These are phyloP conservation scores for Anastrepha obliqua DNA, from an alignment of 1,140 invertebrate species.

Conservation along the genomic window DNA sequence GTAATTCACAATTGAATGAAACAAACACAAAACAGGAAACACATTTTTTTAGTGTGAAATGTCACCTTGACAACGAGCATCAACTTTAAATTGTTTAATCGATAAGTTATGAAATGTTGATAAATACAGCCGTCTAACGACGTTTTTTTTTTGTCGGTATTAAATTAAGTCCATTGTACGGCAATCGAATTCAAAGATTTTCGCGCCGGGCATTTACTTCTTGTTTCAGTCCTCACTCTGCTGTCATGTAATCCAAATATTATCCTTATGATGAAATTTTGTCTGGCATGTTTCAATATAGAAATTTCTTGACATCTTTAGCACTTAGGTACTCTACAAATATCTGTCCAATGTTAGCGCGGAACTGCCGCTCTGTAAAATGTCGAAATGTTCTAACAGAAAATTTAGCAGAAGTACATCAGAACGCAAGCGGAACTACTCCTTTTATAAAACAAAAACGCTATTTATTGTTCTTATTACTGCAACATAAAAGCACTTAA, in stretches of 20 bases:
- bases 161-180: too few species aligned
- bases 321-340: constrained; percentile 64
- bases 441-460: background rate
- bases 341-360: background rate
- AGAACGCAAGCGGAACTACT: constrained; percentile 17
- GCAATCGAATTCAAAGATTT: background rate
- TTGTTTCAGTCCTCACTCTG: background rate
- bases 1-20: too few species aligned
- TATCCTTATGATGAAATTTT: background rate
- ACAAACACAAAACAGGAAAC: too few species aligned
- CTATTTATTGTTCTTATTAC: background rate
- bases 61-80: too few species aligned
- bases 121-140: too few species aligned
- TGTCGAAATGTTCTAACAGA: background rate
- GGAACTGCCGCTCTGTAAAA: background rate
- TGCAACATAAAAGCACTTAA: constrained; percentile 58
- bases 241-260: background rate
- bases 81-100: too few species aligned
- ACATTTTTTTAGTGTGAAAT: too few species aligned
- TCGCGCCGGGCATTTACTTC: background rate
- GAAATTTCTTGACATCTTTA: constrained; percentile 72
- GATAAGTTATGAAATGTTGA: too few species aligned
- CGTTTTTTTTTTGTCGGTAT: too few species aligned
- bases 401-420: background rate
- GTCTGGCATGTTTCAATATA: constrained; percentile 63